phyloP scores from a whole-genome alignment of 1,140 invertebrate species.

The Drosophila auraria region DNA sequence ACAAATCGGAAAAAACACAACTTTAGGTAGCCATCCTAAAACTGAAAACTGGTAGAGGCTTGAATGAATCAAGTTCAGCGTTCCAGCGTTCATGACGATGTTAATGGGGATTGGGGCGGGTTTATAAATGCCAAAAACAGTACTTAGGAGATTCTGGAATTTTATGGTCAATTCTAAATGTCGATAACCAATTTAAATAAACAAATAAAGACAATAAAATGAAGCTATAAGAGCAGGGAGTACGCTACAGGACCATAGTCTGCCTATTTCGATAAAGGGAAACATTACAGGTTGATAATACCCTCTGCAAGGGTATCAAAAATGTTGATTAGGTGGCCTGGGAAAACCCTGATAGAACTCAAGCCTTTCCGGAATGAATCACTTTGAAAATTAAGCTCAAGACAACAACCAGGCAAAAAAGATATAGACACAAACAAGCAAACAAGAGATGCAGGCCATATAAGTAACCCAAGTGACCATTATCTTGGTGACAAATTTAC shows the following conservation, averaged over 20 bases:
- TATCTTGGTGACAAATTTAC: constrained; percentile 23
- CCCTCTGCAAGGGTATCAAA: too few species aligned
- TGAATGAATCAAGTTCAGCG: constrained; percentile 15
- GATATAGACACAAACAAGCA: constrained; percentile 8
- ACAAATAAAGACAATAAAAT: not conserved
- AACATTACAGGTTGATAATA: too few species aligned
- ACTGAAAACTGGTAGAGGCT: constrained; percentile 32
- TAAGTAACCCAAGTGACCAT: constrained; percentile 12
- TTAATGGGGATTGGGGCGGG: constrained; percentile 4
- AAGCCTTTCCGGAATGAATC: constrained; percentile 1
- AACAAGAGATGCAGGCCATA: constrained; percentile 2
- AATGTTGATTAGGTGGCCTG: too few species aligned
- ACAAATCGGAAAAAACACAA: constrained; percentile 27
- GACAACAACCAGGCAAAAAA: not conserved
- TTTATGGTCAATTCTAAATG: not conserved
- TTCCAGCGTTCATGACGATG: constrained; percentile 4
- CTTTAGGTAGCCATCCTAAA: constrained; percentile 31
- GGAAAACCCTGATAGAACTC: not conserved
- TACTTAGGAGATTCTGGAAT: constrained; percentile 2
- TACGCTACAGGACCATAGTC: too few species aligned
- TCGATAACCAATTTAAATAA: not conserved
- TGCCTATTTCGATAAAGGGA: too few species aligned
- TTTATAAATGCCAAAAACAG: constrained; percentile 16
- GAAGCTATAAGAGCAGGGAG: not conserved
- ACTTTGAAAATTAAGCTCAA: not conserved